Base-by-base conservation (phyloP, 2,888 invertebrate species). In the Drepana falcataria region DNA sequence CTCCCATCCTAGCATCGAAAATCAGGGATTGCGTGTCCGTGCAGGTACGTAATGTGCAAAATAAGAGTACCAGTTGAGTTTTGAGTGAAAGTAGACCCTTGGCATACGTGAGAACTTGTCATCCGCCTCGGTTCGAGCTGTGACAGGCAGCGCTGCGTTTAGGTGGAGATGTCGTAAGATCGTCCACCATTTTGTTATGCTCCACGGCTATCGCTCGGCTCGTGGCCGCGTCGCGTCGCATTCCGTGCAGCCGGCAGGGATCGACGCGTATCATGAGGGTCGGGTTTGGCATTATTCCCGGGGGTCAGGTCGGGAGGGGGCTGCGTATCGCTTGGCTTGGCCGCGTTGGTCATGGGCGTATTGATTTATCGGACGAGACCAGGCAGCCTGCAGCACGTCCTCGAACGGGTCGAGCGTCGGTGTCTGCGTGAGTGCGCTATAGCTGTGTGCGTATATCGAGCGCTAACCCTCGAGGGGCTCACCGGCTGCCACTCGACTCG, bases 21-120 rank as follows among this genome's bases (percentile, higher is more conserved):
- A 95, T 95, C 78, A 91, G 91, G 77, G 91, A 92, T 75, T 93
- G 93, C 75, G 88, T 95, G 66, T 91, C 93, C 57, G 92, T 95
- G 62, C 92, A 94, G 93, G 95, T 95, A 87, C 80, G 93, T 87
- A 78, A 73, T 75, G 62, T 75, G 61, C 68, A 72, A 78, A 83
- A 80, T 83, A 78, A 77, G 74, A 69, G 70, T 68, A 75, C 77
- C 68, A 78, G 71, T 72, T 77, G 72, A 75, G 87, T 83, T 84
- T 83, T 79, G 70, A 88, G 91, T 91, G 91, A 91, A 91, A 91
- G 91, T 90, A 85, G 85, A 87, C 84, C 85, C 86, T 88, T 70
- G 83, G 79, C 80, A 79, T 83, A 81, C 71, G 83, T 82, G 85
- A 87, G 87, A 89, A 88, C 90, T 89, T 85, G 90, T 89, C 91